Base-by-base conservation (phyloP, 2,888 invertebrate species). In the Diabrotica balteata region DNA sequence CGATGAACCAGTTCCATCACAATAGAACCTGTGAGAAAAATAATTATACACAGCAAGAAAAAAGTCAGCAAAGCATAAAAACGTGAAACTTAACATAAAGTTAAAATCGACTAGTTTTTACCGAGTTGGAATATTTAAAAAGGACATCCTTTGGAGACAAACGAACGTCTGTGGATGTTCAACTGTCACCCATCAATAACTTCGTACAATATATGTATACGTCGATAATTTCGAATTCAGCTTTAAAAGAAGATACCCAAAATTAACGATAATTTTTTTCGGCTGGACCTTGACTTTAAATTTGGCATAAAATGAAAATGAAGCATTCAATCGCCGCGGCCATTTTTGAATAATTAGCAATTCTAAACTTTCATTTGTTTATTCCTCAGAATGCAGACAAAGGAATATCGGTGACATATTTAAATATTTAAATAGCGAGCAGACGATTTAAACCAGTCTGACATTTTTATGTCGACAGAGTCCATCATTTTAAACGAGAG, bases 171-270 rank as follows among this genome's bases (percentile, higher is more conserved):
- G 82, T 81, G 78, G 80, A 80, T 80, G 80, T 79, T 76, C 67
- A 78, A 77, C 80, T 83, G 82, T 82, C 82, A 80, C 76, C 76
- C 82, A 82, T 83, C 83, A 83, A 83, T 83, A 82, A 82, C 80
- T 17, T 67, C 72, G 63, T 60, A 69, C 73, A 64, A 74, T 74
- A 76, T 76, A 75, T 75, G 75, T 76, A 77, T 78, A 72, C 75
- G 32, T 69, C 73, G 65, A 74, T 74, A 73, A 75, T 73, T 77
- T 77, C 68, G 72, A 73, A 77, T 76, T 75, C 76, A 73, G 71
- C 63, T 72, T 73, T 69, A 58, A 63, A 51, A 55, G 65, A 61
- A 75, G 75, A 73, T 73, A 72, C 69, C 75, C 71, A 71, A 79
- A 80, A 79, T 80, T 81, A 81, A 81, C 80, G 79, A 80, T 76